Evolutionary conservation across 2,888 invertebrate genomes (phyloP).

Genomic region (Cephus runcator): DNA sequence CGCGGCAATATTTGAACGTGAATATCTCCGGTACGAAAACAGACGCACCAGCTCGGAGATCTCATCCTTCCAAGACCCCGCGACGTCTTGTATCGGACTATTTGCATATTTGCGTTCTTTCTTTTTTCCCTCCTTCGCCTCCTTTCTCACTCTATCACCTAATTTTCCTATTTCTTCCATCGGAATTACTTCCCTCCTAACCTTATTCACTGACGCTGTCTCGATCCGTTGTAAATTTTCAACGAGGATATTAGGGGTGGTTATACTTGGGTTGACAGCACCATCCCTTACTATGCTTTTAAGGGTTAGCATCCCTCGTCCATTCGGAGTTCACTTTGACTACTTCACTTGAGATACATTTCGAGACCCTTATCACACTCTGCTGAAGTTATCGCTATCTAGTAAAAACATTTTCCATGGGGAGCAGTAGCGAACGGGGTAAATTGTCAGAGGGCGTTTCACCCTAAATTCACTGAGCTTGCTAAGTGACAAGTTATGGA

Average conservation of each 20-base stretch:
- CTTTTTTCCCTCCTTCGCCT: not conserved
- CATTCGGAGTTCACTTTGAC: not conserved
- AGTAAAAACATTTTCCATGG: not conserved
- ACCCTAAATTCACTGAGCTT: not conserved
- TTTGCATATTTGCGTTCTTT: not conserved
- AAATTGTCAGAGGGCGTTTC: not conserved
- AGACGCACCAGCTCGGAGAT: not conserved
- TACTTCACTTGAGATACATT: not conserved
- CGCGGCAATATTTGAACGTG: not conserved
- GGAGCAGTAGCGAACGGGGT: not conserved
- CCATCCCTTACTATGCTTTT: not conserved
- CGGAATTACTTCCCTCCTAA: not conserved
- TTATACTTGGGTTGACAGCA: not conserved
- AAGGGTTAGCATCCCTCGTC: not conserved
- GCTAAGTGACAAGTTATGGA: not conserved
- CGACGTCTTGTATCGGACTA: not conserved
- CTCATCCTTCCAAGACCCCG: not conserved
- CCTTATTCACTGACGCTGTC: not conserved
- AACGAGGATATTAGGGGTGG: not conserved
- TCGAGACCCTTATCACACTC: not conserved
- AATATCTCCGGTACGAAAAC: not conserved
- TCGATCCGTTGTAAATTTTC: not conserved
- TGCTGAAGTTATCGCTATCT: not conserved
- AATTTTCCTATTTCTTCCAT: not conserved
- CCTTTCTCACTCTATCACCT: not conserved